These are phyloP conservation scores for Pogonophryne albipinna DNA, from an alignment of 2,797 vertebrate species.

Conservation along the genomic window DNA sequence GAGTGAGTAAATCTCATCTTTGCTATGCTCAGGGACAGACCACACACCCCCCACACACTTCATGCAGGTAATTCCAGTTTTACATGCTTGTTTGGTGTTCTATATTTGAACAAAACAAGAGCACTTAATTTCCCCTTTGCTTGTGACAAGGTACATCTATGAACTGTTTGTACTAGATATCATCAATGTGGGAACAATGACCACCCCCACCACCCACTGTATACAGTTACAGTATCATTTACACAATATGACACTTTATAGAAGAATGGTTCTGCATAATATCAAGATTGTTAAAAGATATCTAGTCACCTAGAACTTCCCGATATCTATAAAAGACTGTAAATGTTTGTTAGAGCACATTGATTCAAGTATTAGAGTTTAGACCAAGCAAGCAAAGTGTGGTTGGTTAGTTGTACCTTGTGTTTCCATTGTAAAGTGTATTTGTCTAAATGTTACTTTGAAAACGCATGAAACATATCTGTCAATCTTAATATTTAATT, in stretches of 20 bases:
- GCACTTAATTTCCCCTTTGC: slow-evolving; percentile 36
- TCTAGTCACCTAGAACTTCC: background rate
- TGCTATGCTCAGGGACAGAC: slow-evolving; percentile 3
- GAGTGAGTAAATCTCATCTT: slow-evolving; percentile 32
- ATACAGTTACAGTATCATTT: background rate
- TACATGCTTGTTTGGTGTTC: slow-evolving; percentile 65
- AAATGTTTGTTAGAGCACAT: background rate
- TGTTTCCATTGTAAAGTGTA: no score
- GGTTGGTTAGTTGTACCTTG: no score
- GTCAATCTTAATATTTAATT: no score
- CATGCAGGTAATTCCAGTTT: slow-evolving; percentile 85
- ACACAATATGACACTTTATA: background rate
- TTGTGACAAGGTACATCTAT: background rate
- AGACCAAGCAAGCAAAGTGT: no score
- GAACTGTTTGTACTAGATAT: background rate
- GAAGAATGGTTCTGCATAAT: background rate
- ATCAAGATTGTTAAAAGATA: background rate
- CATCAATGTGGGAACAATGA: background rate
- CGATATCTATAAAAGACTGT: background rate
- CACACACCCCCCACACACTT: slow-evolving; percentile 21
- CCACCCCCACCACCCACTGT: background rate
- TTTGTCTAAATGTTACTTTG: no score
- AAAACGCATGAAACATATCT: no score
- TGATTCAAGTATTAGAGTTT: background rate
- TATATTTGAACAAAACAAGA: slow-evolving; percentile 54